phyloP scores from a whole-genome alignment of 2,888 invertebrate species.

The Spodoptera picta region DNA sequence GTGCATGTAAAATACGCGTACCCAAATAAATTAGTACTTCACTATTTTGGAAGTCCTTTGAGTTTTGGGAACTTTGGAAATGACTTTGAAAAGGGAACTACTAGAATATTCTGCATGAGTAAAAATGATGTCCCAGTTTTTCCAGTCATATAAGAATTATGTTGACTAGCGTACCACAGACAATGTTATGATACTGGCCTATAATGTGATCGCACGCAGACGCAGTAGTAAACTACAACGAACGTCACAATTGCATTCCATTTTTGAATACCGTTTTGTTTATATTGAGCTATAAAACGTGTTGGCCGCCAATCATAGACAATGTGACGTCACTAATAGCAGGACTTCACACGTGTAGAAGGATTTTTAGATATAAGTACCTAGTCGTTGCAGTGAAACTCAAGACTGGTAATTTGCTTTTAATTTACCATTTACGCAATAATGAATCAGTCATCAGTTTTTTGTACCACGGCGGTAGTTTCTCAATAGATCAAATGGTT shows the following conservation, averaged over 20 bases:
- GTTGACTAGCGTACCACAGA: conserved; percentile 7
- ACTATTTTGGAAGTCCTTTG: background rate
- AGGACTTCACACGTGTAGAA: conserved; percentile 26
- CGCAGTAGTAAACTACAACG: conserved; percentile 13
- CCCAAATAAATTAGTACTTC: conserved; percentile 7
- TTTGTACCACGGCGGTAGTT: conserved; percentile 10
- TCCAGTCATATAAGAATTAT: conserved; percentile 1
- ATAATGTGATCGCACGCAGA: conserved; percentile 4
- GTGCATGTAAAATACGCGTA: conserved; percentile 24
- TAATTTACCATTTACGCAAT: conserved; percentile 10
- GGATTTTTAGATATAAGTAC: conserved; percentile 8
- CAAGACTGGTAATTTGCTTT: conserved; percentile 5
- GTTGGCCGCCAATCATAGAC: conserved; percentile 32
- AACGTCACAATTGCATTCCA: conserved; percentile 46
- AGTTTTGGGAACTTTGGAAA: background rate
- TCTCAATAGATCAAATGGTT: conserved; percentile 7
- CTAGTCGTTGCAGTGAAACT: conserved; percentile 13
- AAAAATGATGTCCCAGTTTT: background rate
- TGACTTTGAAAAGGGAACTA: background rate
- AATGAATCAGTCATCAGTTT: conserved; percentile 13
- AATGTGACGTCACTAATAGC: conserved; percentile 41
- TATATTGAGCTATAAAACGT: conserved; percentile 43
- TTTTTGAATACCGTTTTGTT: conserved; percentile 41
- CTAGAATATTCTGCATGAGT: background rate
- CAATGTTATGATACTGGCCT: conserved; percentile 8